A percentile compares a stretch with the other conserved stretches of the same genome.
Conservation (phyloP, 2,113 vertebrate species). For the Cariama cristata region DNA sequence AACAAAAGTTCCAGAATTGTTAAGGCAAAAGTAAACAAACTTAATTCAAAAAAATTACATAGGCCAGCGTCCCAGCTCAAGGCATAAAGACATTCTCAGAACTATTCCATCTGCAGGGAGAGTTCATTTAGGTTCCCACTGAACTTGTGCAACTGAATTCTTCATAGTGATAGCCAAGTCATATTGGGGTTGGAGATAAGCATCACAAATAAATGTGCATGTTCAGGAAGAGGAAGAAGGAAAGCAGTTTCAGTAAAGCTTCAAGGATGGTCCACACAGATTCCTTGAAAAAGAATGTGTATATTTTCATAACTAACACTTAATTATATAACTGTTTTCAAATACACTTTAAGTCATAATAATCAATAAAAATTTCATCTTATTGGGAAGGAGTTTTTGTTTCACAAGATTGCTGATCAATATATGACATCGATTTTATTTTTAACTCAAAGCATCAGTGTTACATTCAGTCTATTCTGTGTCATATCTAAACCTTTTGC, state of each 20-base stretch:
- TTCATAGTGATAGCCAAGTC: not conserved
- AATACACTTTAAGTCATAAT: not conserved
- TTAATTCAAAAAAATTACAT: constrained; percentile 40
- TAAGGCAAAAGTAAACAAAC: constrained; percentile 66
- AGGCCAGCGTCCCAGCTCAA: constrained; percentile 8
- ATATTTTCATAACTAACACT: not conserved
- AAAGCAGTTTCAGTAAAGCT: not conserved
- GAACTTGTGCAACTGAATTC: not conserved
- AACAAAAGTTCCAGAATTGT: constrained; percentile 63
- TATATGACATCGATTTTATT: not conserved
- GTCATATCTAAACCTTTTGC: not conserved
- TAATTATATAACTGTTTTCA: not conserved
- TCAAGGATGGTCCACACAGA: not conserved
- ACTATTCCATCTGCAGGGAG: not conserved
- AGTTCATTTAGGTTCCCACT: constrained; percentile 26
- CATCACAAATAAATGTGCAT: not conserved
- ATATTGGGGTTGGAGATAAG: not conserved
- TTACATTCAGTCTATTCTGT: not conserved
- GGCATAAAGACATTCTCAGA: constrained; percentile 22
- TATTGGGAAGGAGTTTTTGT: not conserved
- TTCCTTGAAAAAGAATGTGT: not conserved
- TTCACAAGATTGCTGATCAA: not conserved
- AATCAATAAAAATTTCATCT: not conserved
- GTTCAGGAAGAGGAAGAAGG: not conserved
- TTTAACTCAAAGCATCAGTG: not conserved